Evolutionary conservation across 1,140 invertebrate genomes (phyloP).

Genomic region (Monochamus saltuarius): DNA sequence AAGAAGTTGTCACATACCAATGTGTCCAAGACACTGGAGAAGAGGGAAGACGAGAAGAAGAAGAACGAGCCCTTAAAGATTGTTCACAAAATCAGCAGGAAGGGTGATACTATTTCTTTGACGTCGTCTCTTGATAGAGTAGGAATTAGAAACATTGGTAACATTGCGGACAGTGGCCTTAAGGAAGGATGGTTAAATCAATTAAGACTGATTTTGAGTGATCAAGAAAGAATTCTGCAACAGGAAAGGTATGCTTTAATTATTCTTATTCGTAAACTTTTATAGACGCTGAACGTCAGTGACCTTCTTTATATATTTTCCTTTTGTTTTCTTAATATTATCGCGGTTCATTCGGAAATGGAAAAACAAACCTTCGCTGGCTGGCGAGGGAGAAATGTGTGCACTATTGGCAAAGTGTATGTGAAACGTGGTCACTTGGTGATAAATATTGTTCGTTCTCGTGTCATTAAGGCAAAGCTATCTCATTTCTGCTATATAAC

Average conservation of each 20-base stretch:
- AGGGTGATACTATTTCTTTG: conserved; percentile 31
- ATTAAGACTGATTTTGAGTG: conserved; percentile 37
- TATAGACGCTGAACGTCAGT: no score
- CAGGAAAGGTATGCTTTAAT: conserved; percentile 40
- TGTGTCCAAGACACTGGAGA: background rate
- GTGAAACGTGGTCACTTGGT: no score
- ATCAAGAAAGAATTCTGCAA: conserved; percentile 47
- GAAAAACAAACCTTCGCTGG: no score
- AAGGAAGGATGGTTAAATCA: conserved; percentile 46
- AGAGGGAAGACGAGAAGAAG: conserved; percentile 9
- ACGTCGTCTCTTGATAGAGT: conserved; percentile 37
- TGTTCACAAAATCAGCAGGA: conserved; percentile 37
- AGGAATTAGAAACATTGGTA: conserved; percentile 8
- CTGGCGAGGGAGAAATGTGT: no score
- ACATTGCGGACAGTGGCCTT: conserved; percentile 27
- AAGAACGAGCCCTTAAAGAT: conserved; percentile 32
- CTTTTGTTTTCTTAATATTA: no score
- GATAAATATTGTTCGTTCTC: no score
- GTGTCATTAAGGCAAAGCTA: no score
- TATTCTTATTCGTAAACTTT: background rate
- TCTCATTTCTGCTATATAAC: no score
- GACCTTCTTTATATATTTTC: conserved; percentile 2
- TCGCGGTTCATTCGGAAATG: no score
- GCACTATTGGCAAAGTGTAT: no score
- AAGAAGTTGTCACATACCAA: conserved; percentile 24